Conservation (phyloP, 1,140 invertebrate species). For the Psix sp. region DNA sequence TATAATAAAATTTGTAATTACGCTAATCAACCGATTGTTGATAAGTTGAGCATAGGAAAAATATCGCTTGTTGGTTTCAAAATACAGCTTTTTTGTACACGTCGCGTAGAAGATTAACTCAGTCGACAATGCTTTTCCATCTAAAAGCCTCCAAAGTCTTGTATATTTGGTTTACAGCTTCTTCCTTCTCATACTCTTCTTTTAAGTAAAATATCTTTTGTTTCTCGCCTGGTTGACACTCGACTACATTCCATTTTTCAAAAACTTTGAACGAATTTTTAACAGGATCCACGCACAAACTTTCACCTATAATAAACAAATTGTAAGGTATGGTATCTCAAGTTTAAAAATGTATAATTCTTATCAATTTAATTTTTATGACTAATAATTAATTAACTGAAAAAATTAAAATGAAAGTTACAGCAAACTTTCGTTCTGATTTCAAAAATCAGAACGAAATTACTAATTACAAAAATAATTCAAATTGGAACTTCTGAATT, state of each 20-base stretch:
- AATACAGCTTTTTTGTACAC: not conserved
- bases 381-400: too few species aligned
- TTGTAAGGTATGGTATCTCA: not conserved
- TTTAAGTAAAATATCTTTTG: conserved; percentile 79
- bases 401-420: too few species aligned
- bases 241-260: conserved; percentile 86
- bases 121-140: conserved; percentile 67
- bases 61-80: not conserved
- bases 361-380: too few species aligned
- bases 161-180: conserved; percentile 67
- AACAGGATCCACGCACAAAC: conserved; percentile 87
- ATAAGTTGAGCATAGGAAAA: not conserved
- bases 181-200: conserved; percentile 75
- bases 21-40: not conserved
- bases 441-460: too few species aligned
- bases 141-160: conserved; percentile 69
- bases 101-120: conserved; percentile 27
- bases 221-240: conserved; percentile 81
- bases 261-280: conserved; percentile 88
- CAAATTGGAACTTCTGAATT: too few species aligned
- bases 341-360: too few species aligned
- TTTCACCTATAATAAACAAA: conserved; percentile 81
- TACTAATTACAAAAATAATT: too few species aligned
- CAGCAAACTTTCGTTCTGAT: too few species aligned
- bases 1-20: not conserved